Base-by-base conservation (phyloP, 2,113 vertebrate species). In the Upupa epops region DNA sequence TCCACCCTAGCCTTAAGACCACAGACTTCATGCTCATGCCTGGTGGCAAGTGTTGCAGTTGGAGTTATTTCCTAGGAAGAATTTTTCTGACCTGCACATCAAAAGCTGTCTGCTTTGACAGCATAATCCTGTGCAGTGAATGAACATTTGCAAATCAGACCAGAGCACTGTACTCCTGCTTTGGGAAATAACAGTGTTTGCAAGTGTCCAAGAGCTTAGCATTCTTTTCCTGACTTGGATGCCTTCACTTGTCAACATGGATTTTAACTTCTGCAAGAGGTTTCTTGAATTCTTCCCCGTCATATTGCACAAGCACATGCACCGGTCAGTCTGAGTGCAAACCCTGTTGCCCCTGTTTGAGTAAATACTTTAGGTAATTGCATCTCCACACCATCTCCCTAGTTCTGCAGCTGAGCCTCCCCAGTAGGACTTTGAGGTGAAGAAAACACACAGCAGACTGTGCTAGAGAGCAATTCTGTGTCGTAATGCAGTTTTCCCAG, bases 291-390 rank as follows among this genome's bases (percentile, higher is more conserved):
- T 72, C 88, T 84, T 93, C 79, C 58, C 58, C 91, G 73, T 78
- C 66, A 26, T 5, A 22, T 74, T 68, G 51, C 64, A 73, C 64
- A 46, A 86, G 70, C 82, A 52, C 72, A 70, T 0, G 0, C 82
- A 66, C 49, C 66, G 52, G 82, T 92, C 80, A 91, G 28, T 85
- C 52, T 66, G 60, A 81, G 32, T 74, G 52, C 87, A 87, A 90
- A 79, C 61, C 31, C 48, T 55, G 19, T 91, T 94, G 92, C 90
- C 65, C 82, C 34, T 34, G 1, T 92, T 92, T 91, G 78, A 87
- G 72, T 89, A 92, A 97, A 93, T 59, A 75, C 82, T 78, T 96
- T 42, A 32, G 84, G 74, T 88, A 93, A 90, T 91, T 94, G 92
- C 65, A 69, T 95, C 65, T 87, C 89, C 79, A 69, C 49, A 63